phyloP scores from a whole-genome alignment of 1,140 invertebrate genomes.

The Halesus radiatus region DNA sequence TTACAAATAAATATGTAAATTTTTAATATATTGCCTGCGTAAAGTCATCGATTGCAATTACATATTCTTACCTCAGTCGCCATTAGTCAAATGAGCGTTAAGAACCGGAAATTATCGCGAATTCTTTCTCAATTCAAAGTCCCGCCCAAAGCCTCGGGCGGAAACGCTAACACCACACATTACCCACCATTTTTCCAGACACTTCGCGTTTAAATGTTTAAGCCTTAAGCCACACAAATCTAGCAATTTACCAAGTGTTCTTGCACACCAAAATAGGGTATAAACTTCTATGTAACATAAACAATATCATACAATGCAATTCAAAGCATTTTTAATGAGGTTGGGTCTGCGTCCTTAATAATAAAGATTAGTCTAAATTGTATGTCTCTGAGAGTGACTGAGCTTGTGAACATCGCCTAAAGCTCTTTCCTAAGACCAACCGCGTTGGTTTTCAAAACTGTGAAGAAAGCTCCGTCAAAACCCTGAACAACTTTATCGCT shows the following conservation, averaged over 20 bases:
- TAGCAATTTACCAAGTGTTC: background rate
- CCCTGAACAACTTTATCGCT: conserved; percentile 24
- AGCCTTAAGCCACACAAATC: conserved; percentile 4
- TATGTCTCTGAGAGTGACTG: conserved; percentile 5
- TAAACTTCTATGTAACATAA: background rate
- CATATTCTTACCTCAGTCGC: conserved; percentile 25
- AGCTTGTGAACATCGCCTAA: conserved; percentile 40
- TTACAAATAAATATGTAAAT: conserved; percentile 5
- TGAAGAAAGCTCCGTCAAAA: background rate
- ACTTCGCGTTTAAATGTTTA: conserved; percentile 44
- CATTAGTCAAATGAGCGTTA: conserved; percentile 43
- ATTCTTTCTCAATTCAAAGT: conserved; percentile 48
- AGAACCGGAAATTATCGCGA: conserved; percentile 53
- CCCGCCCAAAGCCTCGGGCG: conserved; percentile 38
- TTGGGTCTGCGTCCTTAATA: background rate
- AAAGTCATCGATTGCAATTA: conserved; percentile 12
- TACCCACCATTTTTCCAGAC: conserved; percentile 42
- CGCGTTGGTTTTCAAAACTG: conserved; percentile 1
- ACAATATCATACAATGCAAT: background rate
- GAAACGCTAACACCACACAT: conserved; percentile 42
- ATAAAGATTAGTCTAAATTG: background rate
- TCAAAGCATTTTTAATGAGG: background rate
- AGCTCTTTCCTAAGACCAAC: conserved; percentile 46
- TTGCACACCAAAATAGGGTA: background rate
- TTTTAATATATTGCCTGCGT: conserved; percentile 4